Evolutionary conservation across 1,140 invertebrate species (phyloP), one percentile per base, ranked within the genome.

Genomic region (Scaptomyza graminum): DNA sequence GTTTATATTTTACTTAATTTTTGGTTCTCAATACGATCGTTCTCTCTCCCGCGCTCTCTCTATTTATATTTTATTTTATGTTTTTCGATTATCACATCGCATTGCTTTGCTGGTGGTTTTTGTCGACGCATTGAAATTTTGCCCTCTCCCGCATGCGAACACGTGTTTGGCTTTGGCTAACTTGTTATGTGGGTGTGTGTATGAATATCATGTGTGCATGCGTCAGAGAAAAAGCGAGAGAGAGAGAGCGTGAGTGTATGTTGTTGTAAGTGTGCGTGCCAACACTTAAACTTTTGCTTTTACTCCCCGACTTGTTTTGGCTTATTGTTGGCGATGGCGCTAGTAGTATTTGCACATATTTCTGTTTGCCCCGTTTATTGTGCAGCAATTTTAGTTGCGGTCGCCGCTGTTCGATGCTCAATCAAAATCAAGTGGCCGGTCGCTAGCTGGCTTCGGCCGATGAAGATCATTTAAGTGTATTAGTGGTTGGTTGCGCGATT

Each of bases 401-500:
- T 56, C 34, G 51, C 34, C 34, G 51, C 34, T 56, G 52, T 52
- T 59, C n/a, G 46, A 16, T 67, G 41, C 51, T 55, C 16, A 44
- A 49, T 52, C 49, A 46, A n/a, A n/a, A n/a, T n/a, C n/a, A n/a
- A n/a, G 34, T 59, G 39, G 34, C 22, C 60, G 22, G 34, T 64
- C 16, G 15, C 39, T 57, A 39, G 46, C 37, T 22, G 18, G 18
- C 18, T 22, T 22, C 22, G 1, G 31, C 22, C 8, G 31, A 34
- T 34, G 7, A 44, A 60, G 52, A 70, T 78, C 57, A 62, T 54
- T 68, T 43, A 13, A 16, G 47, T 63, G 46, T 31, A 25, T 50
- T 60, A 56, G 74, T 54, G 28, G 16, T 79, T 54, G 28, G 16
- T 79, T 34, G 63, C 77, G 70, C 41, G 63, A 71, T 72, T 75